Base-by-base conservation (phyloP, 2,797 vertebrate species). In the Peromyscus attwateri region DNA sequence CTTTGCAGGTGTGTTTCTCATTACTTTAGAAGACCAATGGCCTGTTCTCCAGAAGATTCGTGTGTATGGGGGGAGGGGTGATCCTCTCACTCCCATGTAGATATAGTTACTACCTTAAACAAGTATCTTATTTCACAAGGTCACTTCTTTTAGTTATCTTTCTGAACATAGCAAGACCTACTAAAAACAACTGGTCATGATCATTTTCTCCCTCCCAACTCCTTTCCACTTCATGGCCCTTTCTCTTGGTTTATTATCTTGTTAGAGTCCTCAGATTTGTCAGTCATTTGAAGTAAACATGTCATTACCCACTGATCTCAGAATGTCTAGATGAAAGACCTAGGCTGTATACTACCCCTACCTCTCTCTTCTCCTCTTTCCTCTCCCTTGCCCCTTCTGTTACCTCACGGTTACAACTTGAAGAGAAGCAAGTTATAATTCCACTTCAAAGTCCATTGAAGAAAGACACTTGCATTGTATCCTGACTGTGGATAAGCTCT, bases 71-170 rank as follows among this genome's bases (percentile, higher is more conserved):
- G 68, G 4, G 9, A 29, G 64, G 5, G 27, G 12, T 12, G 27
- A 31, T 3, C 13, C 13, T 13, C 13, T 4, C 17, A 27, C 3
- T 25, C 85, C 21, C 29, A 49, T 55, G 80, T 16, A 68, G 43
- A 23, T 21, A 27, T 3, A 52, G 75, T 55, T 73, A 75, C 81
- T 40, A 43, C 14, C 21, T 89, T 40, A 71, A 87, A 11, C 71
- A 89, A 84, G 87, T 83, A 29, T 82, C 62, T 95, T 73, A 31
- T 71, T 64, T 92, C 80, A 29, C 40, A 82, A 46, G 19, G 81
- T 79, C 55, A 87, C 9, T 92, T 92, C 49, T 85, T 96, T 91
- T 79, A 46, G 34, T 79, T 89, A 46, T 81, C 82, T 89, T 87
- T 82, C 4, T 13, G 77, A 85, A 80, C 43, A 91, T 46, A 79